Conservation (phyloP, 2,888 invertebrate genomes). For the Apamea sordens region DNA sequence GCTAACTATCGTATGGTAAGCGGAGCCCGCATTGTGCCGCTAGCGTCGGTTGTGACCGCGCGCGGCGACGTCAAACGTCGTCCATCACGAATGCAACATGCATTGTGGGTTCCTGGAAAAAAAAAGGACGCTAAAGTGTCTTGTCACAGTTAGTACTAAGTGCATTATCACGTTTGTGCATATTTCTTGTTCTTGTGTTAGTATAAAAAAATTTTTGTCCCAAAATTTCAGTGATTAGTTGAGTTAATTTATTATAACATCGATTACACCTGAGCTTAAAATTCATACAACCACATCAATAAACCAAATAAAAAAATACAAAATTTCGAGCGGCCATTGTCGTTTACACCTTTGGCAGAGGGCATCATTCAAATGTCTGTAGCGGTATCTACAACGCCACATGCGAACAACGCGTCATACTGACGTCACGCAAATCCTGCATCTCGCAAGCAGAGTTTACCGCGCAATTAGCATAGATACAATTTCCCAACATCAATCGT, state of each 20-base stretch:
- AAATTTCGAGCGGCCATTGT: too few species aligned
- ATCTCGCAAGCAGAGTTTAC: too few species aligned
- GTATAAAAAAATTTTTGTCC: too few species aligned
- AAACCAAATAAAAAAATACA: background rate
- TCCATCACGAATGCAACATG: constrained; percentile 89
- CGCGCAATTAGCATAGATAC: too few species aligned
- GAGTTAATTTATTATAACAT: background rate
- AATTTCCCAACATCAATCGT: too few species aligned
- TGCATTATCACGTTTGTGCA: background rate
- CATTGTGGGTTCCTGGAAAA: constrained; percentile 85
- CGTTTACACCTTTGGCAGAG: too few species aligned
- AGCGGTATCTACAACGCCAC: too few species aligned
- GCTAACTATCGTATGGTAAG: constrained; percentile 62
- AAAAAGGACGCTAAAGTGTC: background rate
- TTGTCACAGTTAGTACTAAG: background rate
- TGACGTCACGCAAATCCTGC: too few species aligned
- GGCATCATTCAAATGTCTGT: too few species aligned
- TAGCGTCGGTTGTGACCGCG: constrained; percentile 67
- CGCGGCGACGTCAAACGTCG: constrained; percentile 84
- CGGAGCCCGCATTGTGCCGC: constrained; percentile 47
- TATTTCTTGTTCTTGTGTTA: too few species aligned
- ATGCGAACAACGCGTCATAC: too few species aligned
- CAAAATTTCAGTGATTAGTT: background rate
- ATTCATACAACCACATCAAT: background rate
- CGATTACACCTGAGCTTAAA: background rate